A percentile compares a stretch with the other conserved stretches of the same genome.
Evolutionary conservation across 2,888 invertebrate species (phyloP).

Genomic region (Prionchulus punctatus): DNA sequence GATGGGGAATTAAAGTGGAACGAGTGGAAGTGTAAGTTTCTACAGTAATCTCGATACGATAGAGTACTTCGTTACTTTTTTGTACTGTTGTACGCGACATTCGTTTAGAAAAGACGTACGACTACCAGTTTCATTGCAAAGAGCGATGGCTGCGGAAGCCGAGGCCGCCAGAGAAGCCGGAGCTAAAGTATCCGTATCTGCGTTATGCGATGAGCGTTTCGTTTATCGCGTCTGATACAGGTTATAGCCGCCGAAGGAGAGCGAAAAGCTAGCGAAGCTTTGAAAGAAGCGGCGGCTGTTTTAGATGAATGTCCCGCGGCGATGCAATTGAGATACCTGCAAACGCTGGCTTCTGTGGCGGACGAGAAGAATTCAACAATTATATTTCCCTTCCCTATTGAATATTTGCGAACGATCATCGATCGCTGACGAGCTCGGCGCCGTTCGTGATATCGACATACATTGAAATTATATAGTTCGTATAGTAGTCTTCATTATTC

Average conservation of each 20-base stretch:
- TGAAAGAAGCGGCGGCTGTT: conserved; percentile 70
- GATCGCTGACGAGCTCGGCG: no score
- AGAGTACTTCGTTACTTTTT: no score
- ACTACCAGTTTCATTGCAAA: conserved; percentile 55
- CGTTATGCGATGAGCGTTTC: no score
- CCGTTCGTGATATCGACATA: no score
- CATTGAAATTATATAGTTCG: no score
- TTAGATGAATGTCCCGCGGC: conserved; percentile 66
- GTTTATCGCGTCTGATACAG: no score
- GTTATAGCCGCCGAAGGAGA: conserved; percentile 41
- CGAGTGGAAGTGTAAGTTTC: conserved; percentile 32
- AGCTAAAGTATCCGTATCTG: conserved; percentile 56
- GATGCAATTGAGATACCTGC: conserved; percentile 46
- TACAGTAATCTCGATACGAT: no score
- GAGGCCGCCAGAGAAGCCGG: conserved; percentile 60
- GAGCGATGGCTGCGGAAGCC: no score
- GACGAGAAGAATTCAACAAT: conserved; percentile 96
- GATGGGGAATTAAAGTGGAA: conserved; percentile 33
- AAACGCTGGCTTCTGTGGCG: conserved; percentile 87
- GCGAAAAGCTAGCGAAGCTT: conserved; percentile 54
- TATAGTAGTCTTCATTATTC: no score
- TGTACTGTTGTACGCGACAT: no score
- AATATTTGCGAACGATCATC: no score
- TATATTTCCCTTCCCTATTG: conserved; percentile 80
- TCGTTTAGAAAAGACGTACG: conserved; percentile 69